Evolutionary conservation across 2,113 vertebrate genomes (phyloP), one percentile per base, ranked within the genome.

Genomic region (Pseudorhombus dupliciocellatus): DNA sequence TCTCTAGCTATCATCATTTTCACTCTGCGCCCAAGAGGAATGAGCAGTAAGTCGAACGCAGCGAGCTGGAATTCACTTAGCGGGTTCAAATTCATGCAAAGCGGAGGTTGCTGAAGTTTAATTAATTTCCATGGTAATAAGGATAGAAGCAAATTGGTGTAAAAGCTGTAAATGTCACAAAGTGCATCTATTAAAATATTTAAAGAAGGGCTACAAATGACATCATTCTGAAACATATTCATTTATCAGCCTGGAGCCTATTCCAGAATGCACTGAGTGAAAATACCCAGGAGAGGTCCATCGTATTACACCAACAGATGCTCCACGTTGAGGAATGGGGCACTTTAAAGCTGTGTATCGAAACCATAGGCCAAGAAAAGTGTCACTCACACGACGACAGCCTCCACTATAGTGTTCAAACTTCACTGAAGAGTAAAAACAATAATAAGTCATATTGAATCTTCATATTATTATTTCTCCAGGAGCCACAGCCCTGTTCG

Each of bases 41-140:
- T 15, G 20, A 61, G 69, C 30, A 69, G 61, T 42, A 75, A 42
- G 66, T 70, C 40, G 66, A 61, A 63, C 0, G 3, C 61, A 59
- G 72, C 31, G 22, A 60, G 54, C 58, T 46, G 28, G 62, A 72
- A 70, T 54, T 66, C 20, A 57, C 63, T 70, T 42, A 75, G n/a
- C 22, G 42, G 40, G n/a, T 74, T 83, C 34, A 53, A 55, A 79
- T 65, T 71, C 11, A 42, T 37, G 40, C 25, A 63, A 71, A 73
- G 70, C 61, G 62, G 65, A 70, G 60, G 65, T 73, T 75, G 51
- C 46, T 7, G 10, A 40, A 44, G 40, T 72, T 85, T 79, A 77
- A 81, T 77, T 79, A 70, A 82, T 83, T 85, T 77, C 34, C 59
- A 53, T 57, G 51, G 66, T 75, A 77, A 84, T 76, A 42, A 66